Conservation (phyloP, 1,140 invertebrate species). For the Orchesella cincta region DNA sequence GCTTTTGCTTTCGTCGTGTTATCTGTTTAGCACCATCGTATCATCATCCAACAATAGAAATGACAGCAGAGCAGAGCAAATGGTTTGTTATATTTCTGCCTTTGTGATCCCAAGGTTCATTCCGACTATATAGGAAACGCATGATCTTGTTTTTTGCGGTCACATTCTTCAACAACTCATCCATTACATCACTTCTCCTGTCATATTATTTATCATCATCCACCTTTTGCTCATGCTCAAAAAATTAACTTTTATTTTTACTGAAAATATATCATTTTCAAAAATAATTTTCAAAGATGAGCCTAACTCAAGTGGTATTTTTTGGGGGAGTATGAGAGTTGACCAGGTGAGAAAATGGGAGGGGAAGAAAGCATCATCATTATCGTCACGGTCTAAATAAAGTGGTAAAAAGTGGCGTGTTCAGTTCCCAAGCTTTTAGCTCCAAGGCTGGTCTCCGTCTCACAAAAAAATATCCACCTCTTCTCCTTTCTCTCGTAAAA, state of each 20-base stretch:
- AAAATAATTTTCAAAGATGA: neutral
- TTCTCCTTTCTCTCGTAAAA: neutral
- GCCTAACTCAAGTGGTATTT: neutral
- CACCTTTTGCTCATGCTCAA: neutral
- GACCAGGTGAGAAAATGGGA: constrained; percentile 19
- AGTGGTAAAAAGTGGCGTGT: constrained; percentile 16
- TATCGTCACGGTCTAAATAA: neutral
- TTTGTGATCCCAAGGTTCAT: neutral
- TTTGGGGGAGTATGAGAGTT: neutral
- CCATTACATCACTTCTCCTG: constrained; percentile 5
- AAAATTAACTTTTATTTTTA: neutral
- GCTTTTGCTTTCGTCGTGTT: no score
- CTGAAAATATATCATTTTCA: no score
- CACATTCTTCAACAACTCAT: neutral
- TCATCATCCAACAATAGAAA: neutral
- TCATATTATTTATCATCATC: constrained; percentile 7
- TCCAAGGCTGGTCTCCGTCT: no score
- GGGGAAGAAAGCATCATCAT: neutral
- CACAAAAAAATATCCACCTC: neutral
- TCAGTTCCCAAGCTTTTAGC: neutral
- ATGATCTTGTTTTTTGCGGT: neutral
- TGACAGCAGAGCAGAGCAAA: constrained; percentile 5
- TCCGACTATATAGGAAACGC: neutral
- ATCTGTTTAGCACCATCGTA: neutral
- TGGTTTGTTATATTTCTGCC: constrained; percentile 2